phyloP scores from a whole-genome alignment of 2,888 invertebrate genomes.

The Branchinecta sandiegonensis region DNA sequence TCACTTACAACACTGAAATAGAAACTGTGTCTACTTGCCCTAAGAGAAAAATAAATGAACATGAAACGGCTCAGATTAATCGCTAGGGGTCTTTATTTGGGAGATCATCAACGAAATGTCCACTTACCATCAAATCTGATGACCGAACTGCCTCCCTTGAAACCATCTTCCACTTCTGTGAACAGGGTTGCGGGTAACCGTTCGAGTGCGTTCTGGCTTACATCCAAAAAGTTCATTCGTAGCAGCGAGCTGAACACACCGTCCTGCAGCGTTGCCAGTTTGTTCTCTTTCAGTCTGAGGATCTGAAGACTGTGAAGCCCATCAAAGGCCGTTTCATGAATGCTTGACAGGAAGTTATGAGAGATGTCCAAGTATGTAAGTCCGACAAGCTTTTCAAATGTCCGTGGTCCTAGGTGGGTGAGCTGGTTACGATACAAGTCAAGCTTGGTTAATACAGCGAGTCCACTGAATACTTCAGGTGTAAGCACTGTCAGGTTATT shows the following conservation, averaged over 20 bases:
- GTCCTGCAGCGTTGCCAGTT: neutral
- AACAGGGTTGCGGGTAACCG: neutral
- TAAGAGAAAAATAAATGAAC: too few relatives aligned
- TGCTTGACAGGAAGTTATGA: neutral
- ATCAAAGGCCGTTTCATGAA: neutral
- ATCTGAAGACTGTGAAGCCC: neutral
- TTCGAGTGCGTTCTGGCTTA: neutral
- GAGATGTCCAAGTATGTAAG: neutral
- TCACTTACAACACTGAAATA: too few relatives aligned
- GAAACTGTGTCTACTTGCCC: too few relatives aligned
- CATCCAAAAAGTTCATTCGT: neutral
- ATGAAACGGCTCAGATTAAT: too few relatives aligned
- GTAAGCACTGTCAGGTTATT: conserved; percentile 10
- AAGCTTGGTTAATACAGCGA: neutral
- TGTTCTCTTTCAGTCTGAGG: neutral
- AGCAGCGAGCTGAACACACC: neutral
- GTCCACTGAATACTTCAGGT: conserved; percentile 5
- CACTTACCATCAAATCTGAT: conserved; percentile 10
- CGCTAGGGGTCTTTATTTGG: too few relatives aligned
- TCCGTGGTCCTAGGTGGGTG: neutral
- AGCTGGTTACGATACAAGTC: neutral
- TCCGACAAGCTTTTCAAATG: neutral
- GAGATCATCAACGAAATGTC: too few relatives aligned
- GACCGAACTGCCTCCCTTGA: neutral
- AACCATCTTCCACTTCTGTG: neutral